A percentile compares a stretch with the other conserved stretches of the same genome.
Conservation (phyloP, 2,888 invertebrate species). For the Eupithecia tripunctaria region DNA sequence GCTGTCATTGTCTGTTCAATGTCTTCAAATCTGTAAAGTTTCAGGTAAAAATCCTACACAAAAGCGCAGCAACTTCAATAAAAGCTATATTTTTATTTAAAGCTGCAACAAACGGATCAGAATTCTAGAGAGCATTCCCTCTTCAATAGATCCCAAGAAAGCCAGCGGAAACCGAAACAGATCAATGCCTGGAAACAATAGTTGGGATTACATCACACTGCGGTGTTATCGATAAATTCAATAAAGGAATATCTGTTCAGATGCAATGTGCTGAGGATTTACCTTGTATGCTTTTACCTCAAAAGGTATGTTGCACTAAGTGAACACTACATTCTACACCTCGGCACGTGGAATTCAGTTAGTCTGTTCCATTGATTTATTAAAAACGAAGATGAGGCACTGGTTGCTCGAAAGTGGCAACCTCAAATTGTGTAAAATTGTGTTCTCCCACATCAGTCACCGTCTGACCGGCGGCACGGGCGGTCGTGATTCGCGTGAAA, state of each 20-base stretch:
- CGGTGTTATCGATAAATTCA: conserved; percentile 36
- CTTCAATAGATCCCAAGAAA: conserved; percentile 27
- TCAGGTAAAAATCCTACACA: background rate
- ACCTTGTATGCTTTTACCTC: background rate
- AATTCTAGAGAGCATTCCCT: conserved; percentile 23
- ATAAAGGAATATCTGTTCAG: conserved; percentile 37
- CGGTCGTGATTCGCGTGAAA: too few species aligned
- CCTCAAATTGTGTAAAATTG: too few species aligned
- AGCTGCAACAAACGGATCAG: conserved; percentile 14
- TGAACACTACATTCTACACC: background rate
- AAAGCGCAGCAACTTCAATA: background rate
- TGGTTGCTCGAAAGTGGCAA: too few species aligned
- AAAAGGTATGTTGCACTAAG: background rate
- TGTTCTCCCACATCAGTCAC: too few species aligned
- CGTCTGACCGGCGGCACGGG: too few species aligned
- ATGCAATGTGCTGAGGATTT: conserved; percentile 7
- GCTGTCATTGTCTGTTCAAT: background rate
- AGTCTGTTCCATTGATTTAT: too few species aligned
- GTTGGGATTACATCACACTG: conserved; percentile 35
- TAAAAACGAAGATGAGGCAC: too few species aligned
- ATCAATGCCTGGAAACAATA: conserved; percentile 38
- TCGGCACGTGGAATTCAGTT: background rate
- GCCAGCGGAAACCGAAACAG: conserved; percentile 27
- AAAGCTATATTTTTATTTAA: background rate
- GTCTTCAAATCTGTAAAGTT: background rate